Evolutionary conservation across 1,140 invertebrate species (phyloP), one percentile per base, ranked within the genome.

Genomic region (Teleogryllus occipitalis): DNA sequence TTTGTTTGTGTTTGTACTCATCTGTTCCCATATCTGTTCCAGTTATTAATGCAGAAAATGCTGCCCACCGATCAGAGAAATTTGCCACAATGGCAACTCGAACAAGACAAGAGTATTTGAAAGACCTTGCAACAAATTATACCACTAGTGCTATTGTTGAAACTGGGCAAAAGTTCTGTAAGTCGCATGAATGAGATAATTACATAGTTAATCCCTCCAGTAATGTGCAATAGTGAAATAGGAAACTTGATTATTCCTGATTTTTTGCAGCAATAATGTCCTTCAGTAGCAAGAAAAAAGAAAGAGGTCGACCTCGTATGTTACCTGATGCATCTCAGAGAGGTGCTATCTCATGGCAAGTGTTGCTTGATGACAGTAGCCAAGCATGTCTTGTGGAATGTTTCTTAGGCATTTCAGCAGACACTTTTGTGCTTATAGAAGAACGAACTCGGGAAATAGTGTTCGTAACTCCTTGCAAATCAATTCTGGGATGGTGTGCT

Each of bases 41-140:
- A 88, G 95, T 98, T 27, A 97, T 99, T 75, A 99, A 99, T 88
- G 97, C 96, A 27, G 97, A 99, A 87, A 98, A 98, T 88, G 97
- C 97, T 18, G 97, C 96, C 14, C 96, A 98, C 84, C 90, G 94
- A 81, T 97, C 96, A 12, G 96, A 98, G 84, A 99, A 99, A 87
- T 99, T 99, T 88, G 94, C 94, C 76, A 97, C 96, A 7, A 98
- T 99, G 97, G 97, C 97, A 7, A 96, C 95, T 10, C 90, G 98
- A 84, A 99, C 98, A 21, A 89, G 97, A 83, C 95, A 98, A 85
- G 97, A 98, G 87, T 98, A 98, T 86, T 88, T 99, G 80, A 98
- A 98, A 85, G 93, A 95, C 85, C 89, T 99, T 78, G 93, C 96
- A 8, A 91, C 91, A 65, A 98, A 97, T 87, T 94, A 95, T 87